Conservation (phyloP, 2,888 invertebrate genomes). For the Lamproptera curius region DNA sequence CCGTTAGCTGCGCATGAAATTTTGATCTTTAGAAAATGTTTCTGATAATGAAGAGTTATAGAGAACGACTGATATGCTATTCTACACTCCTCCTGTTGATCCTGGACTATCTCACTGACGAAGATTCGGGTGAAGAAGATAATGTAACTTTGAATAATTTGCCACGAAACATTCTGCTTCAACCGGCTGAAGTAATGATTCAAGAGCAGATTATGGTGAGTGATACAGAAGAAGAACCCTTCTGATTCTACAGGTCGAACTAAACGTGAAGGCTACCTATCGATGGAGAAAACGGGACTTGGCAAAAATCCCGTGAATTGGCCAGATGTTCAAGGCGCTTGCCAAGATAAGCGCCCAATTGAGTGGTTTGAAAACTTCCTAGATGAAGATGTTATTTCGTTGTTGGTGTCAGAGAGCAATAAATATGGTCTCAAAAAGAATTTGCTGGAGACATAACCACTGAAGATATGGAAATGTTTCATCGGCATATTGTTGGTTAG, state of each 20-base stretch:
- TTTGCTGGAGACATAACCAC: slow-evolving; percentile 25
- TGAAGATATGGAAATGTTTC: slow-evolving; percentile 2
- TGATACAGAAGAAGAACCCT: too few relatives aligned
- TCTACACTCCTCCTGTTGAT: slow-evolving; percentile 1
- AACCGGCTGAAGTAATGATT: slow-evolving; percentile 27
- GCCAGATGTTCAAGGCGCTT: too few relatives aligned
- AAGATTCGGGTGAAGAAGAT: too few relatives aligned
- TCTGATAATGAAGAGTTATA: too few relatives aligned
- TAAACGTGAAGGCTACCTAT: slow-evolving; percentile 26
- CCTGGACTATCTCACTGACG: slow-evolving; percentile 1
- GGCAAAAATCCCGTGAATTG: too few relatives aligned
- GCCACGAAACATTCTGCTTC: slow-evolving; percentile 28
- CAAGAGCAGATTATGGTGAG: slow-evolving; percentile 26
- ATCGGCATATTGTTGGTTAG: slow-evolving; percentile 30
- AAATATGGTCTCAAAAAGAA: slow-evolving; percentile 30
- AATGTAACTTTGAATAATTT: too few relatives aligned
- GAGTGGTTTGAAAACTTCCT: slow-evolving; percentile 29
- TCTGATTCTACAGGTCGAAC: slow-evolving; percentile 24
- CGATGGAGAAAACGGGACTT: slow-evolving; percentile 24
- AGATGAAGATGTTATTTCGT: slow-evolving; percentile 30
- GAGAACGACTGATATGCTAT: background rate
- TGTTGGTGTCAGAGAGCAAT: slow-evolving; percentile 29
- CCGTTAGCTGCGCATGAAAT: too few relatives aligned
- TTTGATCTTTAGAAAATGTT: too few relatives aligned
- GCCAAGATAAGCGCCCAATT: too few relatives aligned